phyloP scores from a whole-genome alignment of 2,113 vertebrate genomes.

The Carollia perspicillata region DNA sequence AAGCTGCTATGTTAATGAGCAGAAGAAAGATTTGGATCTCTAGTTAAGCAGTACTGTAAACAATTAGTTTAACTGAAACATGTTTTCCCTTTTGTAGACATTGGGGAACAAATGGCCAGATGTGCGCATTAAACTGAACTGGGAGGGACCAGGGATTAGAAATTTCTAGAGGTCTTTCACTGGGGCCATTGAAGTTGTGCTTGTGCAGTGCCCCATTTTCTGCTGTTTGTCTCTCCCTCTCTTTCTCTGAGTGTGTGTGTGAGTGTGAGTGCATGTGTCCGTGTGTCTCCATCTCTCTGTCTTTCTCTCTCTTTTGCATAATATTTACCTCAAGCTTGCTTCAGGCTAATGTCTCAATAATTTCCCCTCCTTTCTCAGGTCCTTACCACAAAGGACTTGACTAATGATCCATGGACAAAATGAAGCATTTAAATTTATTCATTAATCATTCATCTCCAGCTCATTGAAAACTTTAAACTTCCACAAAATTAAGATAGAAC shows the following conservation, averaged over 20 bases:
- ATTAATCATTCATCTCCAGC: conserved; percentile 99
- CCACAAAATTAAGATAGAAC: conserved; percentile 99
- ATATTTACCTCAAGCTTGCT: conserved; percentile 99
- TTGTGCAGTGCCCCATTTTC: conserved; percentile 79
- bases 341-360: conserved; percentile 99
- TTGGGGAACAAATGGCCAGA: conserved; percentile 41
- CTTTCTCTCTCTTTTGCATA: conserved; percentile 87
- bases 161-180: conserved; percentile 76
- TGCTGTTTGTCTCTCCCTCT: conserved; percentile 28
- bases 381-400: conserved; percentile 99
- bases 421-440: conserved; percentile 99
- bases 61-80: conserved; percentile 62
- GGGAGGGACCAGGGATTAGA: conserved; percentile 23
- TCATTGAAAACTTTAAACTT: conserved; percentile 99
- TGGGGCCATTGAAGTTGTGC: conserved; percentile 85
- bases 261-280: background rate
- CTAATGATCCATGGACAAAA: conserved; percentile 99
- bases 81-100: conserved; percentile 47
- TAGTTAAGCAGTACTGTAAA: conserved; percentile 59
- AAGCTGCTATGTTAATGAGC: conserved; percentile 40
- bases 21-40: conserved; percentile 65
- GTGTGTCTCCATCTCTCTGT: conserved; percentile 45
- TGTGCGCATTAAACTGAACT: conserved; percentile 11
- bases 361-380: conserved; percentile 99
- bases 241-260: background rate